These are phyloP conservation scores for Hyposoter didymator DNA, from an alignment of 2,888 invertebrate genomes.

Conservation along the genomic window DNA sequence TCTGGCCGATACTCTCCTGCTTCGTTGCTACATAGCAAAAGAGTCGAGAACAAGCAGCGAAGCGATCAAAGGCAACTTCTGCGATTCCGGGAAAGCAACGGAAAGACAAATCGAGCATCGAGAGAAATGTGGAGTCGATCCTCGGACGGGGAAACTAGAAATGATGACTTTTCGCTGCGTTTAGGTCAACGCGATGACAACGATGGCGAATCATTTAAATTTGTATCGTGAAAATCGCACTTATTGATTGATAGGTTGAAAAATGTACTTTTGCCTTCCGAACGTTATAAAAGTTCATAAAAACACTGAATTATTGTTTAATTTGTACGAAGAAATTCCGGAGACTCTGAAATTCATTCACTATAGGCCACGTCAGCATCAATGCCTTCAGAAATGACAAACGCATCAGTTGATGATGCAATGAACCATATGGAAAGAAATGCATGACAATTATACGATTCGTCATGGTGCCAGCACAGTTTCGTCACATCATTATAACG, in stretches of 20 bases:
- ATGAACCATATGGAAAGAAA: constrained; percentile 36
- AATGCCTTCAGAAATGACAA: not conserved
- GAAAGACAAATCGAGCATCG: constrained; percentile 7
- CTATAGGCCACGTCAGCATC: not conserved
- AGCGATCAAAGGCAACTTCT: constrained; percentile 37
- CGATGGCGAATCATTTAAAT: not conserved
- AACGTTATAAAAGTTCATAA: not conserved
- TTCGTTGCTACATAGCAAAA: not conserved
- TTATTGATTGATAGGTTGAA: not conserved
- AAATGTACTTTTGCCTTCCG: not conserved
- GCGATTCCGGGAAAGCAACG: constrained; percentile 59
- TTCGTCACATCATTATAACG: constrained; percentile 74
- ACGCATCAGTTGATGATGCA: not conserved
- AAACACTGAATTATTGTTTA: not conserved
- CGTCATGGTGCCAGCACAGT: constrained; percentile 64
- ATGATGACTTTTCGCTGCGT: not conserved
- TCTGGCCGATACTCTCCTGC: constrained; percentile 19
- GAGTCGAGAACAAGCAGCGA: constrained; percentile 5
- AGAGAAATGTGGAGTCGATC: constrained; percentile 18
- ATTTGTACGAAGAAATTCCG: not conserved
- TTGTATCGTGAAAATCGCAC: not conserved
- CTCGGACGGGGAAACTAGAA: not conserved
- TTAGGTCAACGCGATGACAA: not conserved
- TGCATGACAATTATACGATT: constrained; percentile 57
- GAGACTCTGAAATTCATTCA: not conserved